Conservation (phyloP, 2,888 invertebrate genomes). For the Spilarctia lutea region DNA sequence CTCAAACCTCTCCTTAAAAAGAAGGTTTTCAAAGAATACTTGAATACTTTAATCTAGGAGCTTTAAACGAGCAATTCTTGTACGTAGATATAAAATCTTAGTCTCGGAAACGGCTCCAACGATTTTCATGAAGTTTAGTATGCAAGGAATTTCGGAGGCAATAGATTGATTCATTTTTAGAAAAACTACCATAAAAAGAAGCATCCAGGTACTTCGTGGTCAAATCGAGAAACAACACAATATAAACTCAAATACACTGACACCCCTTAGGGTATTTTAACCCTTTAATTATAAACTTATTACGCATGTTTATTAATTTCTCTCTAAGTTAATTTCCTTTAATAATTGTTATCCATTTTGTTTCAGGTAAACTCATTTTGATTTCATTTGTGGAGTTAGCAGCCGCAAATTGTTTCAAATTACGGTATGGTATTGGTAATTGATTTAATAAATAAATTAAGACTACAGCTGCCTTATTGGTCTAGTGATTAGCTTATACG, state of each 20-base stretch:
- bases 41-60: too few species aligned
- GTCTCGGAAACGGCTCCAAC: too few species aligned
- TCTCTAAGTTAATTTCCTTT: background rate
- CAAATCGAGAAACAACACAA: background rate
- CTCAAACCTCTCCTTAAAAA: too few species aligned
- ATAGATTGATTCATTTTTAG: too few species aligned
- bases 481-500: too few species aligned
- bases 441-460: background rate
- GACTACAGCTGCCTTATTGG: background rate
- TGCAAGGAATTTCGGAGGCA: too few species aligned
- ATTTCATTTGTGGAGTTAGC: background rate
- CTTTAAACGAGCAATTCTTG: too few species aligned
- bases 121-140: too few species aligned
- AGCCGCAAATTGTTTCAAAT: background rate
- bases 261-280: background rate
- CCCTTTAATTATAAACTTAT: slow-evolving; percentile 4
- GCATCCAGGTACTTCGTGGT: background rate
- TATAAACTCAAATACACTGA: background rate
- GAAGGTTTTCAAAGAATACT: too few species aligned
- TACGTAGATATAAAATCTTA: too few species aligned
- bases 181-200: too few species aligned
- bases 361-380: slow-evolving; percentile 17
- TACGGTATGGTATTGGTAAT: background rate
- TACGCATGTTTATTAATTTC: background rate
- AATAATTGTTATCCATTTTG: slow-evolving; percentile 8